Conservation (phyloP, 2,113 vertebrate species). For the Pyrgilauda ruficollis region DNA sequence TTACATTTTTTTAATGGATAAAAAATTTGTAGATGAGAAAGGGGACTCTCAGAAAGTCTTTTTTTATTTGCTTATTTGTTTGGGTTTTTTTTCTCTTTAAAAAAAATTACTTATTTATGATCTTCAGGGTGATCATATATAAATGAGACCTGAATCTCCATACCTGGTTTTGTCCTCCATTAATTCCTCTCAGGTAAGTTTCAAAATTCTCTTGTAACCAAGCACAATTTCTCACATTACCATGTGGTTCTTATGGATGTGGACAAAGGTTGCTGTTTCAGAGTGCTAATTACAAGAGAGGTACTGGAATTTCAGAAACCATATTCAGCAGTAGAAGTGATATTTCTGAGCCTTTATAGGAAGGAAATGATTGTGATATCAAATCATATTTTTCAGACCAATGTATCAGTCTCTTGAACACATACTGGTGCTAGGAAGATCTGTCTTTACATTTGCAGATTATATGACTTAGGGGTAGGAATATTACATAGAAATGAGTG, state of each 20-base stretch:
- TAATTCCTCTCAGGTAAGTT: not conserved
- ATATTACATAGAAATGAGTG: not conserved
- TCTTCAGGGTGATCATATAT: not conserved
- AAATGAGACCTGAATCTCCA: not conserved
- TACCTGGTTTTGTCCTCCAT: not conserved
- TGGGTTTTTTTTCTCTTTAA: rapidly evolving
- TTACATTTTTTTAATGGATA: not conserved
- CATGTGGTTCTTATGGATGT: not conserved
- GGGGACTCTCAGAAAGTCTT: not conserved
- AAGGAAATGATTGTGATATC: not conserved
- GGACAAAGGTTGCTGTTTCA: not conserved
- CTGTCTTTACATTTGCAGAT: not conserved
- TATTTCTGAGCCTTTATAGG: not conserved
- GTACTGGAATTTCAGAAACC: not conserved
- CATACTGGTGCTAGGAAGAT: not conserved
- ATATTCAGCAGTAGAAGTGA: not conserved
- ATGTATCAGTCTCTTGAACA: not conserved
- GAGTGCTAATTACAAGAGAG: not conserved
- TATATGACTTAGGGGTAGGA: not conserved
- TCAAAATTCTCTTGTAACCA: not conserved
- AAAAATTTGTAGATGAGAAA: not conserved
- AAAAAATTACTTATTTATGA: not conserved
- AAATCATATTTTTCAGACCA: not conserved
- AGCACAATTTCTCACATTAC: not conserved
- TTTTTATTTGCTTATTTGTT: not conserved